Evolutionary conservation across 2,113 vertebrate genomes (phyloP).

Genomic region (Scopus umbretta): DNA sequence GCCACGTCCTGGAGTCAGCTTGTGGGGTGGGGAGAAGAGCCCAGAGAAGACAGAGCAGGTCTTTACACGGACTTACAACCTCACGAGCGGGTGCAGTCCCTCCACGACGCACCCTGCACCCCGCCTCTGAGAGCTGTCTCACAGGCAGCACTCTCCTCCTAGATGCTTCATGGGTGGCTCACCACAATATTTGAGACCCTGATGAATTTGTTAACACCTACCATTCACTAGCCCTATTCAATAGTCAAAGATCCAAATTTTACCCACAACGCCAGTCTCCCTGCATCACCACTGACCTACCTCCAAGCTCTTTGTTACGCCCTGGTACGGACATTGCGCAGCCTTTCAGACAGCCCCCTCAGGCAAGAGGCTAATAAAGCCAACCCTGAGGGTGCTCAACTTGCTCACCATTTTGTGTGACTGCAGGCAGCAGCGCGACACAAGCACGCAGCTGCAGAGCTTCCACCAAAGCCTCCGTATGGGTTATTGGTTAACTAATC

Average conservation of each 20-base stretch:
- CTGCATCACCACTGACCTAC: background rate
- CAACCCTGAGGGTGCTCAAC: background rate
- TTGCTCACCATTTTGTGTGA: background rate
- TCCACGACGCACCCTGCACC: background rate
- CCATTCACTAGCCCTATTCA: background rate
- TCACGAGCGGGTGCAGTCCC: background rate
- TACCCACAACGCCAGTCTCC: background rate
- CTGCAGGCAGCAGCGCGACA: background rate
- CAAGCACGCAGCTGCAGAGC: background rate
- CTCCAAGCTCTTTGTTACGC: background rate
- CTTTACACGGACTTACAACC: accelerated
- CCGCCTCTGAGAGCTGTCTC: background rate
- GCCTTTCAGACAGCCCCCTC: background rate
- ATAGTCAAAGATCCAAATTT: background rate
- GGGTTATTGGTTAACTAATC: background rate
- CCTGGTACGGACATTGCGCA: background rate
- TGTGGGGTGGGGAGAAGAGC: background rate
- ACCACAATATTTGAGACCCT: background rate
- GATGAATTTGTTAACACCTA: background rate
- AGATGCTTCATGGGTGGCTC: background rate
- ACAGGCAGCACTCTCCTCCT: background rate
- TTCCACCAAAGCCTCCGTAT: background rate
- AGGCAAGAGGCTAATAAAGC: background rate
- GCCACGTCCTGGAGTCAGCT: background rate
- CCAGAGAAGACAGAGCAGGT: background rate